These are phyloP conservation scores for Dicaeum eximium DNA, from an alignment of 2,113 vertebrate genomes.

Conservation along the genomic window DNA sequence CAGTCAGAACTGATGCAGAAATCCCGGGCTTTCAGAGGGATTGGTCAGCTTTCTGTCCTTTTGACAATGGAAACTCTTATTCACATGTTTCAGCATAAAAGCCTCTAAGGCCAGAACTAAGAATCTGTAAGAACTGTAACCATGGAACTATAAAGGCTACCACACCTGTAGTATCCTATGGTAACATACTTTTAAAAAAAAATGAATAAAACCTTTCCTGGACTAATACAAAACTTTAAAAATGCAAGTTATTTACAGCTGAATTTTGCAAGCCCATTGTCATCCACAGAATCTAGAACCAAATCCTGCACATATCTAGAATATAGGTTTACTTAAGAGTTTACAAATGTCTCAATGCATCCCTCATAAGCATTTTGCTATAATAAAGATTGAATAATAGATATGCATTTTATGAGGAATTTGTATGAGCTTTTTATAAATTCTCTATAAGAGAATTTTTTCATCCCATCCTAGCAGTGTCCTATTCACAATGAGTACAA, in stretches of 20 bases:
- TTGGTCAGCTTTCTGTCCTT: background rate
- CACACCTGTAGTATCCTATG: background rate
- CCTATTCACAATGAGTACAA: background rate
- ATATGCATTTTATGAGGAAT: background rate
- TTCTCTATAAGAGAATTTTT: background rate
- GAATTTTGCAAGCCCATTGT: background rate
- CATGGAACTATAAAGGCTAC: background rate
- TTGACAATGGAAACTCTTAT: background rate
- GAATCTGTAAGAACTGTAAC: background rate
- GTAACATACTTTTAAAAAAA: background rate
- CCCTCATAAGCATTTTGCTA: background rate
- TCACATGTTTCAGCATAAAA: background rate
- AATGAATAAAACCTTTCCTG: background rate
- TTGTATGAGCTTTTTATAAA: background rate
- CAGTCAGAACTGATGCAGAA: background rate
- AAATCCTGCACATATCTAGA: background rate
- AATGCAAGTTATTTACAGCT: background rate
- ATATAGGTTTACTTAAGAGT: background rate
- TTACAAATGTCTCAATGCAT: background rate
- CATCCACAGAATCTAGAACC: background rate
- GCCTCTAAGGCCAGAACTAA: background rate
- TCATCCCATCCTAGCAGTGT: background rate
- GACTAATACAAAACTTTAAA: background rate
- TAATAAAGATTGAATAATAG: slow-evolving; percentile 24
- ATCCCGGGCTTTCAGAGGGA: background rate